phyloP scores from a whole-genome alignment of 2,797 vertebrate genomes.

The Coccyzus lansbergi region DNA sequence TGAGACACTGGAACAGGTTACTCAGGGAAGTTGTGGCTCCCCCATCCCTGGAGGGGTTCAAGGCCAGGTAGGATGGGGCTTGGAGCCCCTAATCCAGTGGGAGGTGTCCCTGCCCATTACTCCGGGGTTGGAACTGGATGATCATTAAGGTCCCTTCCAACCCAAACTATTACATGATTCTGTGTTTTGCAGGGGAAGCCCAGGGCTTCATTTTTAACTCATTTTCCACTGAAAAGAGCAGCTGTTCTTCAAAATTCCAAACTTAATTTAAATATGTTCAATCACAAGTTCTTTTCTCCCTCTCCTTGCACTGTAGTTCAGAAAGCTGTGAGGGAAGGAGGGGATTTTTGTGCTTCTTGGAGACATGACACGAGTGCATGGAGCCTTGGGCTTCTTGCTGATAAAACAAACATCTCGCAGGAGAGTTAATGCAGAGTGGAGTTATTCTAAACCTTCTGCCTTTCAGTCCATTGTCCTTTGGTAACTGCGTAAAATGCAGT shows the following conservation, averaged over 20 bases:
- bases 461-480: slow-evolving; percentile 5
- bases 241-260: background rate
- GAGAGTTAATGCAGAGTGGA: background rate
- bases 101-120: too few species aligned
- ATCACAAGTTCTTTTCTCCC: background rate
- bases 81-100: too few species aligned
- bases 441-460: background rate
- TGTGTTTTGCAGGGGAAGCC: too few species aligned
- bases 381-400: background rate
- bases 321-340: background rate
- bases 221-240: background rate
- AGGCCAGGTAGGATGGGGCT: too few species aligned
- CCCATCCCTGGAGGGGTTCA: too few species aligned
- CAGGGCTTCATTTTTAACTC: background rate
- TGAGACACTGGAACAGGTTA: too few species aligned
- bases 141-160: too few species aligned
- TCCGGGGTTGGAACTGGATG: too few species aligned
- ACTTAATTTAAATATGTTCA: background rate
- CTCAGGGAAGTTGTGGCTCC: too few species aligned
- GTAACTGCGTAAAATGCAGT: slow-evolving; percentile 35
- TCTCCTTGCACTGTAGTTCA: background rate
- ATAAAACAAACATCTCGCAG: background rate
- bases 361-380: background rate
- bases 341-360: background rate
- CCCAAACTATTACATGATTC: too few species aligned